Percentiles rank a stretch among this genome's conserved stretches.
Conservation (phyloP, 2,113 vertebrate genomes). For the Neotragus moschatus region DNA sequence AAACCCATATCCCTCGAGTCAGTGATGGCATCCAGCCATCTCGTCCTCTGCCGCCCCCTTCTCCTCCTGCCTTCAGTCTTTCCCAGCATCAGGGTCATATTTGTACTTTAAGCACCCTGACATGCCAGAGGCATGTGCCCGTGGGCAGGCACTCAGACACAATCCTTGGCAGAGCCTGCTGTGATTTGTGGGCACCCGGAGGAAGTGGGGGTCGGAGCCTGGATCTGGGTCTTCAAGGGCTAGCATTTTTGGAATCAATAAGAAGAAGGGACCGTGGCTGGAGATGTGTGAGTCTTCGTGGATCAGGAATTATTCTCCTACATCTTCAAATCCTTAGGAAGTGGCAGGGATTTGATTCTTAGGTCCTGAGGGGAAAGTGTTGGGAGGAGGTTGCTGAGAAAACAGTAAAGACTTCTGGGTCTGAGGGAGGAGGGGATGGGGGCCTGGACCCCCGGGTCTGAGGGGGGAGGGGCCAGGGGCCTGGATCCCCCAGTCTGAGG, state of each 20-base stretch:
- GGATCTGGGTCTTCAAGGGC: not conserved
- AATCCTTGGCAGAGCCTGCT: not conserved
- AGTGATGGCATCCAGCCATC: not conserved
- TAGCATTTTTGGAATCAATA: not conserved
- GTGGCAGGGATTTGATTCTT: too few species aligned
- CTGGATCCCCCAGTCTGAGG: not conserved
- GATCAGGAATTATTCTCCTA: not conserved
- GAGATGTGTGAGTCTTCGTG: not conserved
- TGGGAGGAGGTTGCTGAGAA: not conserved
- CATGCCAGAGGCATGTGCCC: not conserved
- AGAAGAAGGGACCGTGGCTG: not conserved
- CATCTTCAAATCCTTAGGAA: not conserved
- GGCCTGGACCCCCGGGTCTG: not conserved
- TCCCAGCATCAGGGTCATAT: not conserved
- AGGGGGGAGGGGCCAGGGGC: not conserved
- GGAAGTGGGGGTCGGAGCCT: not conserved
- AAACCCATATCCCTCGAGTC: fast-evolving
- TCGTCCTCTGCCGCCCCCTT: not conserved
- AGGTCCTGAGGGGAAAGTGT: not conserved
- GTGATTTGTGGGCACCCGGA: not conserved
- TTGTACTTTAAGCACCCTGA: not conserved
- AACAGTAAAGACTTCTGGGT: not conserved
- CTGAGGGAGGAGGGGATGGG: not conserved
- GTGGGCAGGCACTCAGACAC: not conserved
- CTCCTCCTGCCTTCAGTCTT: not conserved